Conservation (phyloP, 2,888 invertebrate species). For the Mantis religiosa region DNA sequence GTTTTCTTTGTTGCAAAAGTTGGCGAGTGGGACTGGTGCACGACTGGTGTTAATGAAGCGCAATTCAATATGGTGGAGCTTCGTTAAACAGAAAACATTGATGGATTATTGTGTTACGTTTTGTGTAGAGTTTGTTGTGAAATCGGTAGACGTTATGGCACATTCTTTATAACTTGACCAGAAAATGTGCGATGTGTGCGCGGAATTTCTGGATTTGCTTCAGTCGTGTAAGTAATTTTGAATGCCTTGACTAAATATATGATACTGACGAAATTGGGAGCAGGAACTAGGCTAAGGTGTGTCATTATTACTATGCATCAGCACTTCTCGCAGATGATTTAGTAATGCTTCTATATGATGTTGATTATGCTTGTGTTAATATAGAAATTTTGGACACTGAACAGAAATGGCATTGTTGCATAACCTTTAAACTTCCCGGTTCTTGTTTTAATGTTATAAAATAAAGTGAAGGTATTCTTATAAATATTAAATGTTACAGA, state of each 20-base stretch:
- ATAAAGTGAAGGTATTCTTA: background rate
- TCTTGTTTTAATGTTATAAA: background rate
- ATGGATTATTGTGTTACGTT: background rate
- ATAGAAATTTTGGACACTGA: background rate
- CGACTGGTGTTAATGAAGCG: background rate
- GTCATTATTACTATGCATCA: background rate
- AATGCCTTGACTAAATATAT: background rate
- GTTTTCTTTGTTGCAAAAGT: background rate
- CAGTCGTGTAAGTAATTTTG: constrained; percentile 64
- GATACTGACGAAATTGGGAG: background rate
- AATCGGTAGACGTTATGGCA: background rate
- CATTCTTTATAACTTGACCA: background rate
- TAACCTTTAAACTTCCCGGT: background rate
- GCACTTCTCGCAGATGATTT: background rate
- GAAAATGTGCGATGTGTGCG: constrained; percentile 89
- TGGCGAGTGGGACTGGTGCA: background rate
- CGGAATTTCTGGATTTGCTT: constrained; percentile 88
- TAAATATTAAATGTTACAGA: no score
- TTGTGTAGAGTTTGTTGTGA: background rate
- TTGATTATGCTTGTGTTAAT: background rate
- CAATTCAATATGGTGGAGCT: constrained; percentile 23
- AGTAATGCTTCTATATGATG: background rate
- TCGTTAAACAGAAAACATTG: background rate
- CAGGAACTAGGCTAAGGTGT: background rate
- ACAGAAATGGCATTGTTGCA: background rate